These are phyloP conservation scores for Gulo gulo DNA, from an alignment of 2,113 vertebrate genomes.

Conservation along the genomic window DNA sequence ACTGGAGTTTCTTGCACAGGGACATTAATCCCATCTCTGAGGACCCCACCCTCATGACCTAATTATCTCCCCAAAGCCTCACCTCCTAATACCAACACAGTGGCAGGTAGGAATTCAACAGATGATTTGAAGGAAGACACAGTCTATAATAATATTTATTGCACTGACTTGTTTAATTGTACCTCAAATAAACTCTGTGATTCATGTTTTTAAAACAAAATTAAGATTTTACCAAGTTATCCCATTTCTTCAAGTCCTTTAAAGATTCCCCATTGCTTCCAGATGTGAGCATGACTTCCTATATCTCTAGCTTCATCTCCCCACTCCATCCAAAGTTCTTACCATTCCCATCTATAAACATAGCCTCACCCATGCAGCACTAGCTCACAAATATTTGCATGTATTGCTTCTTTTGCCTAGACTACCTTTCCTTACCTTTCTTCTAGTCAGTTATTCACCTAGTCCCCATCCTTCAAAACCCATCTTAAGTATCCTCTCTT, in stretches of 20 bases:
- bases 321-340: not conserved
- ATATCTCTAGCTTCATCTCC: not conserved
- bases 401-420: not conserved
- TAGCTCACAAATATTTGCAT: not conserved
- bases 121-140: not conserved
- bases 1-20: not conserved
- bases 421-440: not conserved
- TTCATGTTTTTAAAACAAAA: not conserved
- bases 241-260: not conserved
- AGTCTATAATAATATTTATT: not conserved
- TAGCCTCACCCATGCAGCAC: accelerated
- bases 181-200: not conserved
- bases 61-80: not conserved
- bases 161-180: not conserved
- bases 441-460: not conserved
- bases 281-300: not conserved
- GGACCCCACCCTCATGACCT: not conserved
- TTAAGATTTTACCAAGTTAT: not conserved
- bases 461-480: not conserved
- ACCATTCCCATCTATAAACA: not conserved
- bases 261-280: not conserved
- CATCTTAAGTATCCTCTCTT: not conserved
- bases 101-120: not conserved
- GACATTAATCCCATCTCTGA: not conserved
- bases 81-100: not conserved